Percentiles rank a stretch among this genome's conserved stretches.
These are phyloP conservation scores for Cephalotes varians DNA, from an alignment of 2,888 invertebrate species.

Conservation along the genomic window DNA sequence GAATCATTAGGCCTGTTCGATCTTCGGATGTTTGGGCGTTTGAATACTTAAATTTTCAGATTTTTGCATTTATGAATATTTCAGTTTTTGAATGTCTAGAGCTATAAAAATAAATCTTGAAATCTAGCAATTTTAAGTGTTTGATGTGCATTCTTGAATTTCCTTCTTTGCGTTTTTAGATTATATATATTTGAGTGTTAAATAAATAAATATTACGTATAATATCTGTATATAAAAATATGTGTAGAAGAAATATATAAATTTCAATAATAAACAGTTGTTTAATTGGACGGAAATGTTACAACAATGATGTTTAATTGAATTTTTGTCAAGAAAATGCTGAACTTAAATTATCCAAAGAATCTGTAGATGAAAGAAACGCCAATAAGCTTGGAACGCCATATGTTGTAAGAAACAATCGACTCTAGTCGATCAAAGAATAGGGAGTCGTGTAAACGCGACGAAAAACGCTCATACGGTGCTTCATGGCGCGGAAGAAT, in stretches of 20 bases:
- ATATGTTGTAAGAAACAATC: constrained; percentile 34
- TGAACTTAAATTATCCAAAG: background rate
- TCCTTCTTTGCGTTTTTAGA: background rate
- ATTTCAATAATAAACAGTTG: background rate
- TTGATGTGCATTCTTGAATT: background rate
- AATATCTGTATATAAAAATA: background rate
- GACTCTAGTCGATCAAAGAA: constrained; percentile 35
- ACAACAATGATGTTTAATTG: background rate
- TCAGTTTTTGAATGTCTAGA: background rate
- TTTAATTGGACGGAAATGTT: background rate
- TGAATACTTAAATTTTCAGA: background rate
- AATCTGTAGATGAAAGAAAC: constrained; percentile 8
- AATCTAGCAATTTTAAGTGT: background rate
- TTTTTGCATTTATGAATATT: background rate
- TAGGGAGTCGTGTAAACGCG: constrained; percentile 41
- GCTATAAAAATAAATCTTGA: background rate
- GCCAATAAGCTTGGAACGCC: background rate
- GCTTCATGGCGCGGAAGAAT: constrained; percentile 78
- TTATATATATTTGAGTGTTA: background rate
- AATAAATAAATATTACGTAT: background rate
- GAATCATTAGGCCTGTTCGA: constrained; percentile 5
- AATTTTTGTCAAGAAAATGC: background rate
- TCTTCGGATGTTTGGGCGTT: background rate
- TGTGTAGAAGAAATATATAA: background rate
- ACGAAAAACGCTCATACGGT: constrained; percentile 69